Conservation (phyloP, 2,113 vertebrate genomes). For the Notiomystis cincta region DNA sequence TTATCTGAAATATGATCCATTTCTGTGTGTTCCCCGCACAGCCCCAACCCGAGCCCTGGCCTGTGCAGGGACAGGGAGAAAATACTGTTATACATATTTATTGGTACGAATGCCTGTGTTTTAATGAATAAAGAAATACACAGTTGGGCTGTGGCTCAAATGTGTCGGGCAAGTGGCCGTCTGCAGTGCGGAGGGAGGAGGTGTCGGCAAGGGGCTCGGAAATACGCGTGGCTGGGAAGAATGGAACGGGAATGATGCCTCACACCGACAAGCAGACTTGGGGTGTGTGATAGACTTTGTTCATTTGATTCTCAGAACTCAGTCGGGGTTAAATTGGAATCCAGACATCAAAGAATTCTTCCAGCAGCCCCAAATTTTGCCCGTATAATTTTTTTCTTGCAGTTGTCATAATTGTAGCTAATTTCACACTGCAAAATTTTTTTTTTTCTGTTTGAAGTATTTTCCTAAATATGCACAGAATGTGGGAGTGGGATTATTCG, state of each 20-base stretch:
- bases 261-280: constrained; percentile 86
- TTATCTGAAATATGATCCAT: not conserved
- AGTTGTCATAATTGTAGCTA: constrained; percentile 81
- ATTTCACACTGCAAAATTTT: constrained; percentile 78
- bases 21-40: not conserved
- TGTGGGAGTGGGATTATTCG: constrained; percentile 35
- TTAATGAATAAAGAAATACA: constrained; percentile 70
- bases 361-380: constrained; percentile 81
- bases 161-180: constrained; percentile 64
- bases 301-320: constrained; percentile 99
- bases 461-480: constrained; percentile 60
- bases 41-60: not conserved
- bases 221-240: constrained; percentile 85
- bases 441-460: constrained; percentile 77
- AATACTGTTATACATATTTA: constrained; percentile 63
- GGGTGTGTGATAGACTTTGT: constrained; percentile 90
- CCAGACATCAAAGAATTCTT: constrained; percentile 98
- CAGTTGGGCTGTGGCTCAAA: constrained; percentile 52
- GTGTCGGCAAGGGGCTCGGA: constrained; percentile 81
- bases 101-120: constrained; percentile 53
- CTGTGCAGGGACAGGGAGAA: not conserved
- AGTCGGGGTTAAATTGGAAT: constrained; percentile 99
- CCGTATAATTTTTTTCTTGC: constrained; percentile 76
- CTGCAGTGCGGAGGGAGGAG: constrained; percentile 67
- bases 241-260: constrained; percentile 86